Conservation (phyloP, 1,140 invertebrate species). For the Metopolophium dirhodum region DNA sequence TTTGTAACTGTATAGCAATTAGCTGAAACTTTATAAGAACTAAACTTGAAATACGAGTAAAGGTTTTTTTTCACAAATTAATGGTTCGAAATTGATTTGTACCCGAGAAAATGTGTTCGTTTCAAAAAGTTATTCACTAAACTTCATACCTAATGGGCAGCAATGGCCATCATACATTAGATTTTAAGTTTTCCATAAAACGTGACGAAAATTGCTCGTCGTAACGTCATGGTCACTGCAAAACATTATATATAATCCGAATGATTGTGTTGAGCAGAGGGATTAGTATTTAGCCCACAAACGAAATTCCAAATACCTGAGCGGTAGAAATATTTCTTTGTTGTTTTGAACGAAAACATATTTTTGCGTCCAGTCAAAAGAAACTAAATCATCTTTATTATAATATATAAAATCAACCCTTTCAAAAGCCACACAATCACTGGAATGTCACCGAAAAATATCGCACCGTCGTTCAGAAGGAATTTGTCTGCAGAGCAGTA, state of each 20-base stretch:
- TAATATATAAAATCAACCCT: not conserved
- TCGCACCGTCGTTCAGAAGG: not conserved
- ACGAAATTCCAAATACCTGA: not conserved
- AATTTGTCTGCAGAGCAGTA: not conserved
- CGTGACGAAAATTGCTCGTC: not conserved
- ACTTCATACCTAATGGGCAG: not conserved
- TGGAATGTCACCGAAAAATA: not conserved
- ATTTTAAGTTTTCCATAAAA: not conserved
- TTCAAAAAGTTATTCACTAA: not conserved
- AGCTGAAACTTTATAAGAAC: not conserved
- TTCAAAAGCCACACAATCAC: not conserved
- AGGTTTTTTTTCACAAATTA: constrained; percentile 10
- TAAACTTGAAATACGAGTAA: constrained; percentile 23
- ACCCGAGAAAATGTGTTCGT: not conserved
- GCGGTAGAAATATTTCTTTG: not conserved
- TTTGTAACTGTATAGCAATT: not conserved
- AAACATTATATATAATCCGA: not conserved
- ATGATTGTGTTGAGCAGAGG: no score
- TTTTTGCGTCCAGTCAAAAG: not conserved
- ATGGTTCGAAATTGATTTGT: constrained; percentile 23
- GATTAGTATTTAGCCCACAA: not conserved
- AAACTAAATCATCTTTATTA: not conserved
- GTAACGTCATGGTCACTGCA: not conserved
- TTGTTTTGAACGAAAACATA: not conserved
- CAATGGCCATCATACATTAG: not conserved